Base-by-base conservation (phyloP, 2,113 vertebrate genomes). In the Loxodonta africana region DNA sequence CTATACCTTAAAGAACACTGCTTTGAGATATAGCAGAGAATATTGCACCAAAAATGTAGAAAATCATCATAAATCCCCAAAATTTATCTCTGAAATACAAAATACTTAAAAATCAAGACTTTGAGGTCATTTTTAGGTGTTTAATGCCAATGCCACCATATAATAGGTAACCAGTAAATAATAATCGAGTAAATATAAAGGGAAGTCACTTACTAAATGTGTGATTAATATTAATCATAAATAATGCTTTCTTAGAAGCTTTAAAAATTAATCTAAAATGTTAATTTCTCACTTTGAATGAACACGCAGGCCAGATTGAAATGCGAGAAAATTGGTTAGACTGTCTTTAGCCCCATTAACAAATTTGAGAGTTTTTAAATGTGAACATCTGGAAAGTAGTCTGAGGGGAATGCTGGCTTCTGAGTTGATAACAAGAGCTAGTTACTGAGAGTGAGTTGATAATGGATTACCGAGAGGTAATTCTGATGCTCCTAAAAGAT, bases 401-500 rank as follows among this genome's bases (percentile, higher is more conserved):
- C 73, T 33, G 69, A 84, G 26, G 25, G 65, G 67, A 92, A 84
- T 44, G 11, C 10, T 10, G 44, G 81, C 30, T 90, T 83, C 11
- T n/a, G 51, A 71, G 23, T 23, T 73, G 8, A 46, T 81, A 63
- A 84, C 46, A 88, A 88, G 90, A 91, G 73, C 51, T 85, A 57
- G 25, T 62, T 88, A 6, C 74, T 92, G 83, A 96, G 37, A 95
- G 46, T 89, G 71, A 63, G 48, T 30, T 81, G 65, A 80, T 81
- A 90, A 93, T 85, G 57, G 28, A 77, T 82, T 51, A 77, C 26
- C 25, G 84, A 93, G 73, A 84, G 28, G 81, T 73, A 53, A 85
- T 85, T 71, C 83, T 65, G 37, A 41, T 84, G 85, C 46, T 69
- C 41, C 87, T 82, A 23, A 91, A 82, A 90, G 82, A 96, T 81